Evolutionary conservation across 2,888 invertebrate genomes (phyloP).

Genomic region (Argynnis bischoffii): DNA sequence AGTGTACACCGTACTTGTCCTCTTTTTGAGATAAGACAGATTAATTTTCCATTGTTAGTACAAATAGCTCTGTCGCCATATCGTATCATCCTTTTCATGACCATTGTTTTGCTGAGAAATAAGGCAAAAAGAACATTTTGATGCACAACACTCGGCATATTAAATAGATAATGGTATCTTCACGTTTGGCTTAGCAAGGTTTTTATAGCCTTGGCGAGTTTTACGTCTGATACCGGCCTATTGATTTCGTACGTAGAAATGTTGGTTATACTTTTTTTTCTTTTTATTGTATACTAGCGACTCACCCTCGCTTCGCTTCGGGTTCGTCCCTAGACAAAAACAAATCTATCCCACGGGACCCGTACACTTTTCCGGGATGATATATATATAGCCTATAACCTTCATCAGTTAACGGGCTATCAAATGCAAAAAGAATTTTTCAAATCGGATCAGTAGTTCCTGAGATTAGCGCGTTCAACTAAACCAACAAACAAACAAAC

Average conservation of each 20-base stretch:
- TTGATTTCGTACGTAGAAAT: slow-evolving; percentile 22
- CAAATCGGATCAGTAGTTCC: too few relatives aligned
- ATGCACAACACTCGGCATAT: slow-evolving; percentile 41
- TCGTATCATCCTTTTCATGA: slow-evolving; percentile 39
- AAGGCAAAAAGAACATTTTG: slow-evolving; percentile 35
- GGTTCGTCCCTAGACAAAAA: too few relatives aligned
- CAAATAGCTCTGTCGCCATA: slow-evolving; percentile 39
- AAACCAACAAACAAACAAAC: too few relatives aligned
- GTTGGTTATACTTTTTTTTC: not conserved
- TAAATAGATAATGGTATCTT: slow-evolving; percentile 49
- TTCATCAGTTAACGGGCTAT: too few relatives aligned
- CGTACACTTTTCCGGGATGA: too few relatives aligned
- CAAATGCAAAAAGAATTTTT: too few relatives aligned
- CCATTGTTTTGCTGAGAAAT: slow-evolving; percentile 40
- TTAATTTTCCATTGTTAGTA: slow-evolving; percentile 42
- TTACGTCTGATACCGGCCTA: slow-evolving; percentile 35
- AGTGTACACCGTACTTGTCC: slow-evolving; percentile 15
- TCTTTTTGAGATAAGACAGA: slow-evolving; percentile 39
- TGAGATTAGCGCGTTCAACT: too few relatives aligned
- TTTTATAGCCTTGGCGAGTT: slow-evolving; percentile 43
- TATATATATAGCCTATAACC: too few relatives aligned
- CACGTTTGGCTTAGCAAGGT: slow-evolving; percentile 46
- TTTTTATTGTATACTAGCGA: too few relatives aligned
- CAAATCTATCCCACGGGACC: too few relatives aligned
- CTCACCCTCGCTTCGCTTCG: too few relatives aligned